Percentiles rank a stretch among this genome's conserved stretches.
phyloP scores from a whole-genome alignment of 2,888 invertebrate genomes.

The Mantis religiosa region DNA sequence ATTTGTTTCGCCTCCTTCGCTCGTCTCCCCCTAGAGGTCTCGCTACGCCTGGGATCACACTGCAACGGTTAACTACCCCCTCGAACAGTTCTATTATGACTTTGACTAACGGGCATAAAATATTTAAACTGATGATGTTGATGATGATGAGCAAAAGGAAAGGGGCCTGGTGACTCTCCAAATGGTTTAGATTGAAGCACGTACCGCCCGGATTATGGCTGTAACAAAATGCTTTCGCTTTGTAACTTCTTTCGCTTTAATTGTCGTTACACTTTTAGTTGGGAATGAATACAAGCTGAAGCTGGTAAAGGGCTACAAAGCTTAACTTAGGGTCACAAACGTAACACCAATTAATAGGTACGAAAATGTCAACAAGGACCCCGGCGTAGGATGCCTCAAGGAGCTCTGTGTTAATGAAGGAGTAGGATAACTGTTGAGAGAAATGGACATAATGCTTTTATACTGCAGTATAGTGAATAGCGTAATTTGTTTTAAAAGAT shows the following conservation, averaged over 20 bases:
- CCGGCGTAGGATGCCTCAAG: background rate
- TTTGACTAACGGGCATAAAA: constrained; percentile 49
- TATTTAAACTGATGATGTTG: constrained; percentile 37
- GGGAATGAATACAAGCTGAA: background rate
- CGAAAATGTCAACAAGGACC: background rate
- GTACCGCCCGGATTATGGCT: background rate
- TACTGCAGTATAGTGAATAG: too few relatives aligned
- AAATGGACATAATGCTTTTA: background rate
- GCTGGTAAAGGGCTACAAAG: background rate
- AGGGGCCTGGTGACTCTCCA: background rate
- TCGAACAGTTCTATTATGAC: constrained; percentile 48
- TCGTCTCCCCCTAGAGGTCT: background rate
- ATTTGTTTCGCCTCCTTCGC: background rate
- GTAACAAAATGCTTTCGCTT: background rate
- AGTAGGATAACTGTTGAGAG: background rate
- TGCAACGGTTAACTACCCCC: background rate
- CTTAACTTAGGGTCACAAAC: background rate
- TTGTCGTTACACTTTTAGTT: background rate
- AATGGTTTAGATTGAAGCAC: background rate
- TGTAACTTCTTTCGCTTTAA: background rate
- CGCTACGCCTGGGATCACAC: background rate
- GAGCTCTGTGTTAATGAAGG: background rate
- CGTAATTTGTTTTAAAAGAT: too few relatives aligned
- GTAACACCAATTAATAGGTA: background rate
- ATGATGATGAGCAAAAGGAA: background rate